Evolutionary conservation across 1,140 invertebrate genomes (phyloP).

Genomic region (Drosophila teissieri): DNA sequence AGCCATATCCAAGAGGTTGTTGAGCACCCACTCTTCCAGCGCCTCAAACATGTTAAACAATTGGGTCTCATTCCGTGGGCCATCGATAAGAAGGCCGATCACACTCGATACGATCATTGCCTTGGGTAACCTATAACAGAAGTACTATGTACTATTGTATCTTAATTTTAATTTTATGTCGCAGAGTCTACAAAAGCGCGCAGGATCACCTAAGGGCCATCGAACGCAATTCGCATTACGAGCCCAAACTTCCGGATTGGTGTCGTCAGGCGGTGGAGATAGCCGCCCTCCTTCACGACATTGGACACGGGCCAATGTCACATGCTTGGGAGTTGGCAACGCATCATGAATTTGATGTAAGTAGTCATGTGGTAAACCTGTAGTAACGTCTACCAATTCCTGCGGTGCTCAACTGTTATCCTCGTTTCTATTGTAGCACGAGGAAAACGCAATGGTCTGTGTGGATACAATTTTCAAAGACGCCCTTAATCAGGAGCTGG

Average conservation of each 20-base stretch:
- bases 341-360: slow-evolving; percentile 55
- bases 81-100: slow-evolving; percentile 11
- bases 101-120: slow-evolving; percentile 72
- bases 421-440: slow-evolving; percentile 43
- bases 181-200: slow-evolving; percentile 55
- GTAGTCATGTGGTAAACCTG: not conserved
- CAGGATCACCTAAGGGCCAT: slow-evolving; percentile 55
- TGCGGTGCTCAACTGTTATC: not conserved
- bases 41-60: slow-evolving; percentile 65
- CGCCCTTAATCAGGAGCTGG: slow-evolving; percentile 22
- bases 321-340: slow-evolving; percentile 87
- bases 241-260: slow-evolving; percentile 56
- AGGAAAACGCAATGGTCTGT: slow-evolving; percentile 50
- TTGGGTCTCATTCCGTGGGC: slow-evolving; percentile 41
- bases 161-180: not conserved
- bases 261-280: slow-evolving; percentile 82
- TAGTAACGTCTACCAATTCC: not conserved
- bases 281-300: slow-evolving; percentile 89
- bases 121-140: slow-evolving; percentile 52
- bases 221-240: slow-evolving; percentile 52
- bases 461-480: slow-evolving; percentile 69
- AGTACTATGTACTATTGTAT: not conserved
- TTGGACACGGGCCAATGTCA: slow-evolving; percentile 89
- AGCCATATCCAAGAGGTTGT: slow-evolving; percentile 52
- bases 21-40: slow-evolving; percentile 62